Percentiles rank a stretch among this genome's conserved stretches.
Conservation (phyloP, 2,888 invertebrate genomes). For the Cylloceria caligata region DNA sequence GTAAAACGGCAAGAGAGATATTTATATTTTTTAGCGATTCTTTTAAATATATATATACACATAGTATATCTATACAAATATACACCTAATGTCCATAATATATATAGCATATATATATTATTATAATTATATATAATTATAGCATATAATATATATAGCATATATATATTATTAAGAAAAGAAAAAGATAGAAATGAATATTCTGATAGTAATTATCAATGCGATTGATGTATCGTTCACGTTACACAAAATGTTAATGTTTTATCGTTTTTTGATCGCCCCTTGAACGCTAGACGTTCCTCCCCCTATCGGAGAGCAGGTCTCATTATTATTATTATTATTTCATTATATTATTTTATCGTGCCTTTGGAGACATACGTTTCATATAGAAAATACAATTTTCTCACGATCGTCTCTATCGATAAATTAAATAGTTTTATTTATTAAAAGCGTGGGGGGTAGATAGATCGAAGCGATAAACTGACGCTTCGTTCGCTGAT, state of each 20-base stretch:
- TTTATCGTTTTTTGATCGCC: constrained; percentile 11
- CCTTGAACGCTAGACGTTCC: constrained; percentile 26
- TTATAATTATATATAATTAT: too few relatives aligned
- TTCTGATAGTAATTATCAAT: constrained; percentile 47
- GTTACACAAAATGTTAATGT: constrained; percentile 11
- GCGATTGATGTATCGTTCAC: constrained; percentile 23
- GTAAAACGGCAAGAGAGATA: constrained; percentile 76
- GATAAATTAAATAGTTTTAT: constrained; percentile 47
- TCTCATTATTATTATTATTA: constrained; percentile 27
- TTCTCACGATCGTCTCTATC: constrained; percentile 5
- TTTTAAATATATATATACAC: constrained; percentile 72
- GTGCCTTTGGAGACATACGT: not conserved
- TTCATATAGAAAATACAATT: constrained; percentile 45
- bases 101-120: constrained; percentile 45
- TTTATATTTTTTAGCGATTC: constrained; percentile 78
- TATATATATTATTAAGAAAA: constrained; percentile 42
- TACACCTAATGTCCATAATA: constrained; percentile 33
- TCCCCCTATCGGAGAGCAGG: constrained; percentile 16
- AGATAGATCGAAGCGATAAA: constrained; percentile 34
- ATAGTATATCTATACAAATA: constrained; percentile 62
- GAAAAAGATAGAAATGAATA: constrained; percentile 52
- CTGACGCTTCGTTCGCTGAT: constrained; percentile 33
- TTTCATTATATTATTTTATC: constrained; percentile 7
- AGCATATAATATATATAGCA: constrained; percentile 46
- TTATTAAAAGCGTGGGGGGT: constrained; percentile 39